A percentile compares a stretch with the other conserved stretches of the same genome.
phyloP scores from a whole-genome alignment of 2,113 vertebrate species.

The Pontoporia blainvillei region DNA sequence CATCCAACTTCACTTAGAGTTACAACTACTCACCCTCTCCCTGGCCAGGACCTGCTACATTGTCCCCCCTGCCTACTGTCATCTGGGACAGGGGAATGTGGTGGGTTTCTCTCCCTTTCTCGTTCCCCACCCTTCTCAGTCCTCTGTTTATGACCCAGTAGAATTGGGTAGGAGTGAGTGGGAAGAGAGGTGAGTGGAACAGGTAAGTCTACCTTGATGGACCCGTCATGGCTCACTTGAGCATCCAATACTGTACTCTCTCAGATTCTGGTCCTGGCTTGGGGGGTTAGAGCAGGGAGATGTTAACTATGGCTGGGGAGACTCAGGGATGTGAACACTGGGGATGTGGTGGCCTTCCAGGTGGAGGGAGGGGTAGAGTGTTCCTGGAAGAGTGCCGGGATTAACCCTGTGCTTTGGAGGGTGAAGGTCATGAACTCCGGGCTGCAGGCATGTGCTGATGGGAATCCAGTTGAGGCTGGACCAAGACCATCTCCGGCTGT shows the following conservation, averaged over 20 bases:
- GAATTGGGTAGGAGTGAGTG: not conserved
- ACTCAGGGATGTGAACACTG: not conserved
- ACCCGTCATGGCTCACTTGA: not conserved
- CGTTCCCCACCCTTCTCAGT: not conserved
- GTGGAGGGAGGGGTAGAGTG: not conserved
- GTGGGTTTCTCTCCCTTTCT: not conserved
- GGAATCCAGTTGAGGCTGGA: too few relatives aligned
- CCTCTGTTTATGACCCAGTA: not conserved
- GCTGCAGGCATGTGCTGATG: not conserved
- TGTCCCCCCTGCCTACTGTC: not conserved
- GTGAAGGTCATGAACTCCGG: not conserved
- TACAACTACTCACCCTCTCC: not conserved
- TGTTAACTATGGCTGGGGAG: not conserved
- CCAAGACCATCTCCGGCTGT: not conserved
- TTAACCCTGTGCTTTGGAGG: not conserved
- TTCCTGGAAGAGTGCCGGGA: fast-evolving
- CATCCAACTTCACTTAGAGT: not conserved
- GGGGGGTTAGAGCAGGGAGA: not conserved
- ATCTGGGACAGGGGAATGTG: not conserved
- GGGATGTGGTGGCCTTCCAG: fast-evolving
- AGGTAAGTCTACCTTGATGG: not conserved
- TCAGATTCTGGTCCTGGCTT: not conserved
- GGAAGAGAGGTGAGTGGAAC: not conserved
- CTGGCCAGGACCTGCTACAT: too few relatives aligned
- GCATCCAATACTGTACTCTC: not conserved